These are phyloP conservation scores for Onychostoma macrolepis DNA, from an alignment of 2,113 vertebrate genomes.

Conservation along the genomic window DNA sequence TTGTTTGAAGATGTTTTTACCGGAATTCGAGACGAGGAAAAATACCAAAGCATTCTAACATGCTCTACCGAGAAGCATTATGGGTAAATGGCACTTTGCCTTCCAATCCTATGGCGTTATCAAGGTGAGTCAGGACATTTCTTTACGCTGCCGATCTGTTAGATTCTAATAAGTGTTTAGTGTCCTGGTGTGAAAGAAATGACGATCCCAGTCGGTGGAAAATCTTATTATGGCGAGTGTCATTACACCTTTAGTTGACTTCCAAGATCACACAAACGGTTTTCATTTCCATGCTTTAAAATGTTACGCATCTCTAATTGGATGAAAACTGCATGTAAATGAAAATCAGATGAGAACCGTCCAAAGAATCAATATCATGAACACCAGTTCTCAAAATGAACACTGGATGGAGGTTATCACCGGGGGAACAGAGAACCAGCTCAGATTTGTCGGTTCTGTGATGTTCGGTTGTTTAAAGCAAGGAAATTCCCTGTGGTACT, in stretches of 20 bases:
- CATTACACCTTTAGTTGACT: conserved; percentile 13
- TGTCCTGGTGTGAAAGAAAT: conserved; percentile 50
- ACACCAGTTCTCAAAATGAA: neutral
- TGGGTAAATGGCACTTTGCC: conserved; percentile 2
- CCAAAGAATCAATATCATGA: conserved; percentile 10
- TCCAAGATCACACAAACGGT: conserved; percentile 21
- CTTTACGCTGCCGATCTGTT: conserved; percentile 42
- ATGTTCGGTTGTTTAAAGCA: conserved; percentile 3
- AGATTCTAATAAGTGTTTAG: conserved; percentile 46
- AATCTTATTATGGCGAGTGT: conserved; percentile 27
- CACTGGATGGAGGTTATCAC: neutral
- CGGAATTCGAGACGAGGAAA: neutral
- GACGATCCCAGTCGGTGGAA: conserved; percentile 21
- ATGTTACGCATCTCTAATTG: conserved; percentile 9
- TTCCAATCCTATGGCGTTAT: conserved; percentile 30
- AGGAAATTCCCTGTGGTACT: neutral
- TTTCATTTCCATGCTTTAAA: conserved; percentile 11
- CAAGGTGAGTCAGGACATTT: conserved; percentile 53
- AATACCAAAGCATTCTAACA: neutral
- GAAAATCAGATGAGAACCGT: neutral
- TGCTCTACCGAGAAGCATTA: neutral
- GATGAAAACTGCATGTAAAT: conserved; percentile 11
- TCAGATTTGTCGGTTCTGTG: neutral
- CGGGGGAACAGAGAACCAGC: neutral
- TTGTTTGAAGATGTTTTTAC: neutral